Percentiles rank a stretch among this genome's conserved stretches.
Evolutionary conservation across 2,888 invertebrate species (phyloP).

Genomic region (Trichacis sp.): DNA sequence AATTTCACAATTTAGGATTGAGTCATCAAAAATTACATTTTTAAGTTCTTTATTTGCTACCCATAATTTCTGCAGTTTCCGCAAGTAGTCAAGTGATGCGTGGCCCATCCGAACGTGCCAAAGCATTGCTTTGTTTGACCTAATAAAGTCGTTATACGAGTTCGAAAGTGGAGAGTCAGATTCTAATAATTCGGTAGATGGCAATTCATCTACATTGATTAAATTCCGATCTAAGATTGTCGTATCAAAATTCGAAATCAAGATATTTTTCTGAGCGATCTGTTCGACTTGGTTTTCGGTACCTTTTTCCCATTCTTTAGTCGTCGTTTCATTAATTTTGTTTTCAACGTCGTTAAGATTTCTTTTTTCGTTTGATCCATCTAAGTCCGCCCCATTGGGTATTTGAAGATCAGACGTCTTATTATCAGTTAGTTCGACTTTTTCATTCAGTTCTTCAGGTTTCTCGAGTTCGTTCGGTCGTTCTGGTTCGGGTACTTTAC

Average conservation of each 20-base stretch:
- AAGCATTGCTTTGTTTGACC: conserved; percentile 36
- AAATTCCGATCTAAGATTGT: conserved; percentile 12
- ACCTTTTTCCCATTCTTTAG: too few relatives aligned
- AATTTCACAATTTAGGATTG: conserved; percentile 43
- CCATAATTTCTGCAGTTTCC: conserved; percentile 10
- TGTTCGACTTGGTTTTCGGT: too few relatives aligned
- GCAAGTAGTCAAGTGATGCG: conserved; percentile 29
- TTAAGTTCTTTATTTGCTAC: conserved; percentile 28
- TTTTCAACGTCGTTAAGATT: too few relatives aligned
- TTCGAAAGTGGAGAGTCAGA: not conserved
- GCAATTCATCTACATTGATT: conserved; percentile 19
- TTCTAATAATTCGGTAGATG: conserved; percentile 9
- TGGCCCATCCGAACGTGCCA: conserved; percentile 48
- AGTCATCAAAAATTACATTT: conserved; percentile 36
- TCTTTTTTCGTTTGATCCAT: too few relatives aligned
- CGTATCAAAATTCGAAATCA: conserved; percentile 19
- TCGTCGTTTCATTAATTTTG: too few relatives aligned
- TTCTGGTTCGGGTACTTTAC: too few relatives aligned
- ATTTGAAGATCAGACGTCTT: too few relatives aligned
- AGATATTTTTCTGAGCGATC: too few relatives aligned
- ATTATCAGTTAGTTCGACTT: too few relatives aligned
- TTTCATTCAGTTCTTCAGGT: too few relatives aligned
- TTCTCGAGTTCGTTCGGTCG: too few relatives aligned
- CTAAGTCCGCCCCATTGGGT: too few relatives aligned
- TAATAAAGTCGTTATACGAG: not conserved